Evolutionary conservation across 2,888 invertebrate species (phyloP).

Genomic region (Crematogaster levior): DNA sequence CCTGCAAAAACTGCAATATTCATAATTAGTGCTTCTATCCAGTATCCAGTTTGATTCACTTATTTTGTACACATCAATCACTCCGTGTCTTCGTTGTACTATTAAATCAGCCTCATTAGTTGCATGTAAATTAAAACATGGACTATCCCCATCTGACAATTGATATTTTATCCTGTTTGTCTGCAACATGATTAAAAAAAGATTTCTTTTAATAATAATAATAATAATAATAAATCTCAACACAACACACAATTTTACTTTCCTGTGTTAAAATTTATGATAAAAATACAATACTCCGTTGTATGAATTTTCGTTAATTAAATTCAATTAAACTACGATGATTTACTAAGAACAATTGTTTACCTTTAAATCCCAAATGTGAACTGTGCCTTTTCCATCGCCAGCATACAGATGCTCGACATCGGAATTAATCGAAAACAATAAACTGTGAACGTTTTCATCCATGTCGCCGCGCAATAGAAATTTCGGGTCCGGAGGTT

Average conservation of each 20-base stretch:
- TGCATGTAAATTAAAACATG: constrained; percentile 89
- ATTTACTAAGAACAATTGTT: constrained; percentile 59
- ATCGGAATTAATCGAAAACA: constrained; percentile 86
- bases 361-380: constrained; percentile 93
- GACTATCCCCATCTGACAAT: constrained; percentile 87
- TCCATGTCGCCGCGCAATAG: constrained; percentile 91
- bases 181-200: constrained; percentile 86
- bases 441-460: constrained; percentile 89
- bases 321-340: not conserved
- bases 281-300: not conserved
- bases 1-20: constrained; percentile 91
- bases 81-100: constrained; percentile 92
- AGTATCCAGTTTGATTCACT: constrained; percentile 87
- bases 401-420: constrained; percentile 90
- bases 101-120: constrained; percentile 88
- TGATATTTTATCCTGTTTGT: constrained; percentile 88
- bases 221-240: too few relatives aligned
- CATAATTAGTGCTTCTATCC: constrained; percentile 87
- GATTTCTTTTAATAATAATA: not conserved
- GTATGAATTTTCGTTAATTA: not conserved
- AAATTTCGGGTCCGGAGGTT: constrained; percentile 92
- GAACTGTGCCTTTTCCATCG: constrained; percentile 91
- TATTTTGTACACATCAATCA: constrained; percentile 89
- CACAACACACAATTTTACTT: too few relatives aligned
- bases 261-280: not conserved